phyloP scores from a whole-genome alignment of 2,888 invertebrate species.

The Pheosia tremula region DNA sequence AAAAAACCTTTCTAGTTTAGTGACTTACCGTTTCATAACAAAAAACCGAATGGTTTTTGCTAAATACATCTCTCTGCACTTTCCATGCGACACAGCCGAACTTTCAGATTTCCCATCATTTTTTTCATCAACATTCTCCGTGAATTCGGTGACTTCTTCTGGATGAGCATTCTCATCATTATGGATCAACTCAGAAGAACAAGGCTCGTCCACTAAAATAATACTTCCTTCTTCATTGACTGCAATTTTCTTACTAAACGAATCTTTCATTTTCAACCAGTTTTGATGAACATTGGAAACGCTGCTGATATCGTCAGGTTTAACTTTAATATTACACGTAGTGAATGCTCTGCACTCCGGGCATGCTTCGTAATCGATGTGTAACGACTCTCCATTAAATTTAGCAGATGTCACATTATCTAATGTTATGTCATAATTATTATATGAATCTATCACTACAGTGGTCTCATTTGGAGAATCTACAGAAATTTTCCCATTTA shows the following conservation, averaged over 20 bases:
- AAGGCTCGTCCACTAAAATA: conserved; percentile 45
- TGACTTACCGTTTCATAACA: conserved; percentile 61
- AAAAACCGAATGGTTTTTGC: conserved; percentile 66
- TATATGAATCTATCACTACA: conserved; percentile 52
- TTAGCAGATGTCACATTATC: conserved; percentile 60
- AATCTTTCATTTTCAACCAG: conserved; percentile 73
- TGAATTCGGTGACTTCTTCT: conserved; percentile 19
- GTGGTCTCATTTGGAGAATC: conserved; percentile 66
- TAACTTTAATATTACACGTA: conserved; percentile 60
- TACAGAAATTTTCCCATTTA: conserved; percentile 55
- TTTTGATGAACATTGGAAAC: conserved; percentile 45
- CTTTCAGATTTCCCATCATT: conserved; percentile 49
- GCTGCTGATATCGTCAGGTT: conserved; percentile 41
- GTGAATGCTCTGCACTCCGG: conserved; percentile 59
- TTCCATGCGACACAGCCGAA: conserved; percentile 51
- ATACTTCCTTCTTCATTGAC: conserved; percentile 70
- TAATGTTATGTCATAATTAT: conserved; percentile 61
- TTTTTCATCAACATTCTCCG: conserved; percentile 30
- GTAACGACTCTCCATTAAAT: conserved; percentile 64
- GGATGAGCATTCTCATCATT: conserved; percentile 29
- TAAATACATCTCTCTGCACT: conserved; percentile 61
- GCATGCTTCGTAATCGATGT: conserved; percentile 64
- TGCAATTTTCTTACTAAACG: conserved; percentile 59
- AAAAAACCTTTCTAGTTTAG: background rate
- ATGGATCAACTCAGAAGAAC: conserved; percentile 37